Base-by-base conservation (phyloP, 2,113 vertebrate species). In the Capreolus pygargus region DNA sequence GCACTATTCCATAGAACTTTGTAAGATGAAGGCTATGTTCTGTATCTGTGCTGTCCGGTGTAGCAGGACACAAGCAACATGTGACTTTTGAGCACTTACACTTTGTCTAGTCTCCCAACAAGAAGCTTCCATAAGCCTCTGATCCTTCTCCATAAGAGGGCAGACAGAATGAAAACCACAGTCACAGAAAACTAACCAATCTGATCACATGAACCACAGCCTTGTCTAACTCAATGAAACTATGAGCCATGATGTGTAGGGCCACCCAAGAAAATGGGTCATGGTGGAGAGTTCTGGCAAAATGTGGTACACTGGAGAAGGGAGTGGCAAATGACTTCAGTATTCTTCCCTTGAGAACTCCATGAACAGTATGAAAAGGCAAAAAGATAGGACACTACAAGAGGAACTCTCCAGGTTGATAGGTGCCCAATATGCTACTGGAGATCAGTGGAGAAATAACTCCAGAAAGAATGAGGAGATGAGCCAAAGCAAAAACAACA, bases 1-100 rank as follows among this genome's bases (percentile, higher is more conserved):
- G 45, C 12, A 74, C 58, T 96, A 47, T 95, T 93, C 47, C 76
- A n/a, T 36, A 96, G 52, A 86, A 74, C 17, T 97, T 86, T 91
- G 54, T 81, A 54, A 93, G 54, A 92, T 91, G 45, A 96, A 94
- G 7, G 30, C 87, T 89, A 89, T 91, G 6, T 89, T 88, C 54
- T 91, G 0, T 79, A 86, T 67, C 13, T 95, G 30, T 61, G 9
- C 50, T 74, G 25, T 83, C 30, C 55, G 36, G 1, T 83, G 25
- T 86, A 78, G 14, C 27, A 95, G 47, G 47, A 43, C 16, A 12
- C 76, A 76, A 91, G 23, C n/a, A 55, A 82, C 54, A 54, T 82
- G 67, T 95, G 50, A 14, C 55, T 86, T 70, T 83, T 81, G 83
- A 97, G 54, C 52, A 93, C 25, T 90, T 55, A 30, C 55, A 87